Percentiles rank a stretch among this genome's conserved stretches.
Conservation (phyloP, 1,140 invertebrate genomes). For the Pteromalus puparum region DNA sequence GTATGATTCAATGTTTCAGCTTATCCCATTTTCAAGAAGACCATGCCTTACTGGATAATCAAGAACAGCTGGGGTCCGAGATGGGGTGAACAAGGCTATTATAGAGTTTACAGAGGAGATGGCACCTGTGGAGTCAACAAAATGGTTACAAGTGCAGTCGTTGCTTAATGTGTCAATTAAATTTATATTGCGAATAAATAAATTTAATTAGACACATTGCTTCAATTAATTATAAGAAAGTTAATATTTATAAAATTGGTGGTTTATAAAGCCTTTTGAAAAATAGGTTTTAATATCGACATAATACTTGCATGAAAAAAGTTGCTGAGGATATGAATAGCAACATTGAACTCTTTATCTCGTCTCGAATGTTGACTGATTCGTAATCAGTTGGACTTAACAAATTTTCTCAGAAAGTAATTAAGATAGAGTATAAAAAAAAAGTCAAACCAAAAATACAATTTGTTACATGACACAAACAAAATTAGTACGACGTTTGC, state of each 20-base stretch:
- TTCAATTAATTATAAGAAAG: slow-evolving; percentile 22
- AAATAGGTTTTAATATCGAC: slow-evolving; percentile 23
- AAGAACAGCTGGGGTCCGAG: slow-evolving; percentile 94
- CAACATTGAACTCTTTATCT: slow-evolving; percentile 33
- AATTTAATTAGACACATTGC: slow-evolving; percentile 10
- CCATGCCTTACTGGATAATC: slow-evolving; percentile 92
- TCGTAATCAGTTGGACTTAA: background rate
- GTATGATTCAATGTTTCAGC: slow-evolving; percentile 76
- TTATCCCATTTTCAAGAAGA: slow-evolving; percentile 88
- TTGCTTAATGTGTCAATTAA: slow-evolving; percentile 67
- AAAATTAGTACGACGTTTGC: slow-evolving; percentile 12
- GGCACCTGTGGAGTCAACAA: slow-evolving; percentile 95
- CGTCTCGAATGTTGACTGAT: slow-evolving; percentile 18
- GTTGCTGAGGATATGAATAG: background rate
- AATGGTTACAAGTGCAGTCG: slow-evolving; percentile 92
- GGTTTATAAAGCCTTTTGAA: slow-evolving; percentile 18
- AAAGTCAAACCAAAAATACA: slow-evolving; percentile 36
- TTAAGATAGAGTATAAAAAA: slow-evolving; percentile 26
- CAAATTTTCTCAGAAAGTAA: slow-evolving; percentile 1
- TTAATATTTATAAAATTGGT: slow-evolving; percentile 40
- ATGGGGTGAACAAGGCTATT: slow-evolving; percentile 97
- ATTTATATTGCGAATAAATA: slow-evolving; percentile 25
- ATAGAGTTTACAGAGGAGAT: slow-evolving; percentile 94
- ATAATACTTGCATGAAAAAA: background rate
- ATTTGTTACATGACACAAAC: slow-evolving; percentile 35